A percentile compares a stretch with the other conserved stretches of the same genome.
Evolutionary conservation across 2,113 vertebrate species (phyloP).

Genomic region (Galemys pyrenaicus): DNA sequence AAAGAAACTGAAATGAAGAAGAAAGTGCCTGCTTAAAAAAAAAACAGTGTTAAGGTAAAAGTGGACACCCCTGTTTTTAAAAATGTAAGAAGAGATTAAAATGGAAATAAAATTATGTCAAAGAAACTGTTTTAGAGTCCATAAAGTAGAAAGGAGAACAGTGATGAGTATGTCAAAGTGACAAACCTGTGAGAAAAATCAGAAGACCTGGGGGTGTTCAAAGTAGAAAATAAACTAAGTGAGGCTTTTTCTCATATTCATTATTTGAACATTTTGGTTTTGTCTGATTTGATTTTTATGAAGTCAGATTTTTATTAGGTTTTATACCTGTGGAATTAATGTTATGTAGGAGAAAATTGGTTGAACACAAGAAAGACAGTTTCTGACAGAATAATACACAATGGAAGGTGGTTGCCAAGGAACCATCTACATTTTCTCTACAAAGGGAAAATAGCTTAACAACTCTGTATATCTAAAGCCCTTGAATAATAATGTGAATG

Average conservation of each 20-base stretch:
- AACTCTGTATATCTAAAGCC: background rate
- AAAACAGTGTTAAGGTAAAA: background rate
- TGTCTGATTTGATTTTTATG: background rate
- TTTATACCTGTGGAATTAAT: background rate
- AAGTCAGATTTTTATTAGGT: background rate
- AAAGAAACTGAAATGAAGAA: no score
- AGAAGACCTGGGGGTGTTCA: background rate
- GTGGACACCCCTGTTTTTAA: background rate
- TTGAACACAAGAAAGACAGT: background rate
- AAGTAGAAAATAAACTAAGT: slow-evolving; percentile 4
- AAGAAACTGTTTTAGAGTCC: background rate
- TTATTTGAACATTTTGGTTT: background rate
- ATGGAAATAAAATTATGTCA: background rate
- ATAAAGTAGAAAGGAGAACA: background rate
- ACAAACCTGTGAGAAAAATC: background rate
- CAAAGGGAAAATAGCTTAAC: background rate
- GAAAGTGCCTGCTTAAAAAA: no score
- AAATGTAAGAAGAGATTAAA: background rate
- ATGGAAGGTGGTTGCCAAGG: background rate
- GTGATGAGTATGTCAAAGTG: background rate
- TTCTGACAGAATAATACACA: background rate
- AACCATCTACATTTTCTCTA: background rate
- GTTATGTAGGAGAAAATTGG: background rate
- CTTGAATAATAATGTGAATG: background rate
- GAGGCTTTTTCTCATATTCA: background rate